Percentiles rank a stretch among this genome's conserved stretches.
Evolutionary conservation across 2,888 invertebrate genomes (phyloP).

Genomic region (Halictus quadricinctus): DNA sequence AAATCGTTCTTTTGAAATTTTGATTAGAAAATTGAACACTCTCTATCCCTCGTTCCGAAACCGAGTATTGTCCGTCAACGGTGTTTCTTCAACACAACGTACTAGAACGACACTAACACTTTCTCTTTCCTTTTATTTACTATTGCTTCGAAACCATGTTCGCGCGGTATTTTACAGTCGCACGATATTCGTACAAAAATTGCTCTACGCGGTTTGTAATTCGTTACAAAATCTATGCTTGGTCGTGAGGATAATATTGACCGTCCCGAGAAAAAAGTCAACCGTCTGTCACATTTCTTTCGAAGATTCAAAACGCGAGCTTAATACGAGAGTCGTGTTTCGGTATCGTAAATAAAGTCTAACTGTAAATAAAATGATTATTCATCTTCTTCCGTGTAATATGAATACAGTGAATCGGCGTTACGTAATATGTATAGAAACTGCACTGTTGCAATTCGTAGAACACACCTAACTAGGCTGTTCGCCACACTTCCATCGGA

Average conservation of each 20-base stretch:
- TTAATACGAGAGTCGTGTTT: constrained; percentile 32
- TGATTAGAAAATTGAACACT: constrained; percentile 51
- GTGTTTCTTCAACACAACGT: constrained; percentile 15
- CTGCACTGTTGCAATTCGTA: constrained; percentile 49
- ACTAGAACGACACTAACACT: constrained; percentile 29
- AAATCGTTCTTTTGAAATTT: constrained; percentile 38
- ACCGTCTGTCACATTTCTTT: constrained; percentile 21
- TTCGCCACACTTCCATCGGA: constrained; percentile 57
- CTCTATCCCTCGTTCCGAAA: neutral
- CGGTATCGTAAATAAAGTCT: constrained; percentile 35
- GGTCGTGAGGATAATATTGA: constrained; percentile 43
- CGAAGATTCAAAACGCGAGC: constrained; percentile 38
- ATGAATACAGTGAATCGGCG: constrained; percentile 43
- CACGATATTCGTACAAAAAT: constrained; percentile 49
- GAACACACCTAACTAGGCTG: constrained; percentile 55
- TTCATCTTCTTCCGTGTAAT: constrained; percentile 36
- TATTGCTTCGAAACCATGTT: constrained; percentile 31
- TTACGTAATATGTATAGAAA: constrained; percentile 41
- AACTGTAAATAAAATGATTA: constrained; percentile 65
- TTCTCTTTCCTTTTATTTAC: neutral
- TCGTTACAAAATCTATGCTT: constrained; percentile 53
- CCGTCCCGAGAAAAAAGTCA: constrained; percentile 33
- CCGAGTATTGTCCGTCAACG: constrained; percentile 13
- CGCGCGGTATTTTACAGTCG: constrained; percentile 19
- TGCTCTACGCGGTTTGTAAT: constrained; percentile 30